These are phyloP conservation scores for Cerastis rubricosa DNA, from an alignment of 2,888 invertebrate genomes.

Conservation along the genomic window DNA sequence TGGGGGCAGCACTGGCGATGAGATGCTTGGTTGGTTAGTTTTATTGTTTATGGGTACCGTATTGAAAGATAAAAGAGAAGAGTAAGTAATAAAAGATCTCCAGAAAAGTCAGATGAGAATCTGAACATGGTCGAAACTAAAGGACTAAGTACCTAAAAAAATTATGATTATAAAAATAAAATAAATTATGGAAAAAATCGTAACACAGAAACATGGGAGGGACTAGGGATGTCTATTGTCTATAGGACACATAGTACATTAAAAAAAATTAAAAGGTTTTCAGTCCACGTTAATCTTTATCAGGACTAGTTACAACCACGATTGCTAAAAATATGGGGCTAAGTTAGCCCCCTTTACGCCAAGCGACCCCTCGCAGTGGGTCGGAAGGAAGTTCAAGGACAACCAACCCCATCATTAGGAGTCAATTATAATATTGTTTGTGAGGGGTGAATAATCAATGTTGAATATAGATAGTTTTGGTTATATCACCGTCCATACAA, in stretches of 20 bases:
- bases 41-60: background rate
- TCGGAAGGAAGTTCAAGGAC: conserved; percentile 54
- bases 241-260: too few relatives aligned
- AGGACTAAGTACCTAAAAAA: too few relatives aligned
- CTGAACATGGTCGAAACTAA: too few relatives aligned
- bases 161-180: too few relatives aligned
- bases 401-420: conserved; percentile 23
- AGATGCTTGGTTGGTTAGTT: conserved; percentile 11
- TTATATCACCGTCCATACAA: background rate
- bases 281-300: background rate
- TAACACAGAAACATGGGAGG: too few relatives aligned
- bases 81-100: too few relatives aligned
- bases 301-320: background rate
- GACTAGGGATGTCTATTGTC: too few relatives aligned
- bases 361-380: conserved; percentile 18
- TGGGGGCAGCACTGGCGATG: conserved; percentile 11
- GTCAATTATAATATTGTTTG: background rate
- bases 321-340: background rate
- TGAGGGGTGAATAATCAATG: conserved; percentile 25
- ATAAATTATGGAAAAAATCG: too few relatives aligned
- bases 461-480: background rate
- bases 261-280: too few relatives aligned
- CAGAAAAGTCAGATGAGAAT: too few relatives aligned
- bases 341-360: conserved; percentile 4
- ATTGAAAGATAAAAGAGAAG: too few relatives aligned